Base-by-base conservation (phyloP, 2,888 invertebrate genomes). In the Drosophila nigricruria region DNA sequence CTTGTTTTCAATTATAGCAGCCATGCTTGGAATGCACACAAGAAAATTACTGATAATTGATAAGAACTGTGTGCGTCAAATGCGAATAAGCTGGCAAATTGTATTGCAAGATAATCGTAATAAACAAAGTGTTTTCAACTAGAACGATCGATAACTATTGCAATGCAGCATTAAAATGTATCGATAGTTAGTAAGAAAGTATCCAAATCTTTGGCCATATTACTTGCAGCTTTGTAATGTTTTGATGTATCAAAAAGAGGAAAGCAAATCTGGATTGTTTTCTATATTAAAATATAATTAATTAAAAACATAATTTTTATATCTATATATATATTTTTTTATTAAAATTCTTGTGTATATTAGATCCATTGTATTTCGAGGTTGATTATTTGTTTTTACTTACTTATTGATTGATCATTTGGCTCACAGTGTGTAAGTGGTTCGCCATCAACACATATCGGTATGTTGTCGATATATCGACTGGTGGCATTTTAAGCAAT, bases 61-160 rank as follows among this genome's bases (percentile, higher is more conserved):
- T 23, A 45, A 45, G 23, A 25, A 9, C 16, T 9, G n/a, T 8
- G 16, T 23, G 23, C 18, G 20, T 42, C 2, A 0, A 43, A 8
- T 8, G 12, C 42, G 8, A 43, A 16, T 23, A 8, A 23, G 3
- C 6, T 36, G 6, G 23, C 8, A 23, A 40, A 12, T 20, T 23
- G 2, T 14, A 1, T 40, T 16, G 1, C 4, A 5, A 43, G 20
- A 43, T 43, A 43, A 6, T 14, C 23, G 20, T 4, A 40, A 18
- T 18, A 10, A 18, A 40, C n/a, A 14, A 3, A 10, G 40, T 23
- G 23, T 43, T 14, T 6, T 5, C 2, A 20, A 42, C 23, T 12
- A 23, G 8, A 45, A 45, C 16, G 8, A 25, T 45, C 45, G 45
- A 45, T 25, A n/a, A n/a, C 45, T 45, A n/a, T 25, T n/a, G 45